phyloP scores from a whole-genome alignment of 2,888 invertebrate genomes.

The Drosophila greeni region DNA sequence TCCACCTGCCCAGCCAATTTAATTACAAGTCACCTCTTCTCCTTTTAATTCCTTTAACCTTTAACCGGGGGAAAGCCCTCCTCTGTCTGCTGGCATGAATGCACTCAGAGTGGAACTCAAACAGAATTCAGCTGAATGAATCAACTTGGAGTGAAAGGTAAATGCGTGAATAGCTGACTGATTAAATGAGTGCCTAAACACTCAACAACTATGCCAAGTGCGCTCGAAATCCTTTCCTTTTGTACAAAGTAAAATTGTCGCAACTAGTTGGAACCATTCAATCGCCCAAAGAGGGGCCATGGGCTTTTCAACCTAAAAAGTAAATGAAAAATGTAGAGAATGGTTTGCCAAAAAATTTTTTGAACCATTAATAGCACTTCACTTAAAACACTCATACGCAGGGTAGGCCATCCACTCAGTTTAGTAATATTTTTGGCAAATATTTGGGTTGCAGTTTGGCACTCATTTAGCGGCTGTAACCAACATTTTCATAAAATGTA shows the following conservation, averaged over 20 bases:
- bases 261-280: constrained; percentile 3
- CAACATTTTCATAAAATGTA: constrained; percentile 6
- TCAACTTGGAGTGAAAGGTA: constrained; percentile 43
- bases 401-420: not conserved
- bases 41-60: not conserved
- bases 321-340: not conserved
- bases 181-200: constrained; percentile 44
- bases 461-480: not conserved
- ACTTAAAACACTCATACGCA: constrained; percentile 11
- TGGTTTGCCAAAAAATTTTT: not conserved
- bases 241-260: constrained; percentile 10
- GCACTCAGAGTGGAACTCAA: constrained; percentile 34
- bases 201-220: constrained; percentile 21
- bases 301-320: not conserved
- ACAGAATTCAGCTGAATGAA: constrained; percentile 40
- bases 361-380: not conserved
- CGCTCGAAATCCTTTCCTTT: not conserved
- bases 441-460: constrained; percentile 2
- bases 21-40: constrained; percentile 12
- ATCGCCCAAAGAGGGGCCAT: not conserved
- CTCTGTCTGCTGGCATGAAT: constrained; percentile 21
- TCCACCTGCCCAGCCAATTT: constrained; percentile 10
- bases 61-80: constrained; percentile 8
- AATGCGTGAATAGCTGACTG: constrained; percentile 51
- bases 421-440: constrained; percentile 7